Percentiles rank a stretch among this genome's conserved stretches.
Conservation (phyloP, 2,113 vertebrate species). For the Dipodomys merriami region DNA sequence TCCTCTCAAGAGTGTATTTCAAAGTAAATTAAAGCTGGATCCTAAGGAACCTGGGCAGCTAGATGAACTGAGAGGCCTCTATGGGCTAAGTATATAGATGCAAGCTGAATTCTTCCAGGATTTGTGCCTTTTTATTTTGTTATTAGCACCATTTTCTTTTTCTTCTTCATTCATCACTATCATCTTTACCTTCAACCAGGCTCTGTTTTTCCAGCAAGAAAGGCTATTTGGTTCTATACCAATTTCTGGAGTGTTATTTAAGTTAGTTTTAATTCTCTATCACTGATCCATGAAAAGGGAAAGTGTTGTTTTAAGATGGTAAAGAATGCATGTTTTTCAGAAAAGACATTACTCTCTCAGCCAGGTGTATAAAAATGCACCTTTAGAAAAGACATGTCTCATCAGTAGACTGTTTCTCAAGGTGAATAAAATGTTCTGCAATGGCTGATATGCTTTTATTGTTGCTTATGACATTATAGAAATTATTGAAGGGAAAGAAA, state of each 20-base stretch:
- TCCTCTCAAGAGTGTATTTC: slow-evolving; percentile 64
- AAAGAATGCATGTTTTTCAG: neutral
- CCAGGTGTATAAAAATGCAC: slow-evolving; percentile 14
- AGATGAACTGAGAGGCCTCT: slow-evolving; percentile 17
- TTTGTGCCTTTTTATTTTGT: slow-evolving; percentile 8
- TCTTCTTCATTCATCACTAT: neutral
- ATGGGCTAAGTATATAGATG: neutral
- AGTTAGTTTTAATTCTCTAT: neutral
- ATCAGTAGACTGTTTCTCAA: slow-evolving; percentile 34
- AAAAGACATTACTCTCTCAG: neutral
- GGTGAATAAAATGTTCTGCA: slow-evolving; percentile 57
- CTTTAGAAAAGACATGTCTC: slow-evolving; percentile 56
- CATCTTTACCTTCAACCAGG: neutral
- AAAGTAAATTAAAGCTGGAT: slow-evolving; percentile 61
- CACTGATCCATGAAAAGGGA: neutral
- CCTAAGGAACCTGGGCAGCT: neutral
- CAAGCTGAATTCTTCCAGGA: neutral
- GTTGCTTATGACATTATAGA: slow-evolving; percentile 19
- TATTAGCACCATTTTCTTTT: neutral
- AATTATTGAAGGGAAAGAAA: slow-evolving; percentile 15
- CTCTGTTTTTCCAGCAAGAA: neutral
- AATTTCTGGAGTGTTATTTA: neutral
- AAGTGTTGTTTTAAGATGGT: slow-evolving; percentile 37
- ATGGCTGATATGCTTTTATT: slow-evolving; percentile 43
- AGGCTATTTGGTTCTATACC: neutral